Base-by-base conservation (phyloP, 2,797 vertebrate species). In the Knipowitschia caucasica region DNA sequence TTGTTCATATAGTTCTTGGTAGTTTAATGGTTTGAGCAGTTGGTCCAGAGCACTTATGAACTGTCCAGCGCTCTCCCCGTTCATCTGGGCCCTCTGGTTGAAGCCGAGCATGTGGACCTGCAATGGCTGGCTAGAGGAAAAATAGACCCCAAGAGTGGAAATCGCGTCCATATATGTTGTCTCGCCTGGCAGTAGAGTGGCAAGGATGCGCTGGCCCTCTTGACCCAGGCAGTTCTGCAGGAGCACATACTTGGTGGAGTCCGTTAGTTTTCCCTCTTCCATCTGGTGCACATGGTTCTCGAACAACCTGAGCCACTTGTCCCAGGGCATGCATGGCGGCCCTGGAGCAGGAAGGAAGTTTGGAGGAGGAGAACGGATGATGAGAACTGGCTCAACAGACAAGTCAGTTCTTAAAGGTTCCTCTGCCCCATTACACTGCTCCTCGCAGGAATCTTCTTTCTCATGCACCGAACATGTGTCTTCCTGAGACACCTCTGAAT, bases 221-320 rank as follows among this genome's bases (percentile, higher is more conserved):
- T 43, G 67, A 29, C 86, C 85, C 0, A 88, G 77, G 53, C 82
- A 83, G 71, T 83, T 81, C 53, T 71, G 74, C n/a, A 87, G 12
- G 3, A 88, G 81, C 9, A 39, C 29, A 34, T 72, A 53, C 56
- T 77, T 85, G 2, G 61, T 82, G 36, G 71, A 74, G 69, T 86
- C 85, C 0, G 33, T 52, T 18, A 87, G 71, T n/a, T 76, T 64
- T 17, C 61, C 62, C 29, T 81, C 74, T 17, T 68, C 74, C 0
- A 87, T 70, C 0, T 55, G 78, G 2, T 73, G 71, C 0, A 80
- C 10, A 44, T 88, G 87, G 51, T 64, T 64, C 34, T 85, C 75
- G 34, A 88, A 88, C 8, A 77, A 62, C 53, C 53, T 69, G 0
- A 82, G 64, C 86, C 85, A 88, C 50, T 69, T 81, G 2, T 58